Conservation (phyloP, 2,888 invertebrate genomes). For the Archips xylosteana region DNA sequence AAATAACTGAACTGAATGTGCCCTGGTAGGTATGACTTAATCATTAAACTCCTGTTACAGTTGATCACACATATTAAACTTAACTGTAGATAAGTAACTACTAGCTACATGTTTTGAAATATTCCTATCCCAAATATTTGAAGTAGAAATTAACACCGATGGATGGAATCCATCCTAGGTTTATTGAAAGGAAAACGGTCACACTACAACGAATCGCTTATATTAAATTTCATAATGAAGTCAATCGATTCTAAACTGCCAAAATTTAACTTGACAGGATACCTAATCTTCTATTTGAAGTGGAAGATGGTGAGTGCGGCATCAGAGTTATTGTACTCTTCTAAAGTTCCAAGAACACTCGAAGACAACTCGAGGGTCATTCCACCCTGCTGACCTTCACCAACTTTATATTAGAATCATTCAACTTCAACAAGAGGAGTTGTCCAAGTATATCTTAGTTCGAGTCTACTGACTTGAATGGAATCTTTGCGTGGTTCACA, state of each 20-base stretch:
- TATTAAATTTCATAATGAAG: background rate
- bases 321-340: slow-evolving; percentile 46
- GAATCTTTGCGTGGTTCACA: slow-evolving; percentile 17
- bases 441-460: slow-evolving; percentile 3
- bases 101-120: too few species aligned
- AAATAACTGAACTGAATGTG: background rate
- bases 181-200: background rate
- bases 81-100: too few species aligned
- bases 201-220: background rate
- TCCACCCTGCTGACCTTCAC: slow-evolving; percentile 42
- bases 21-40: too few species aligned
- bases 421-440: slow-evolving; percentile 34
- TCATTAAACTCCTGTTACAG: too few species aligned
- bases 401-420: slow-evolving; percentile 49
- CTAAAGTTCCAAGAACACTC: slow-evolving; percentile 54
- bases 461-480: slow-evolving; percentile 1
- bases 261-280: background rate
- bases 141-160: background rate
- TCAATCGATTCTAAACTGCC: background rate
- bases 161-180: too few species aligned
- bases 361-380: slow-evolving; percentile 56
- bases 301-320: slow-evolving; percentile 19
- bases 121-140: background rate
- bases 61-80: too few species aligned
- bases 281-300: slow-evolving; percentile 3